Percentiles rank a stretch among this genome's conserved stretches.
phyloP scores from a whole-genome alignment of 2,888 invertebrate species.

The Orchesella flavescens region DNA sequence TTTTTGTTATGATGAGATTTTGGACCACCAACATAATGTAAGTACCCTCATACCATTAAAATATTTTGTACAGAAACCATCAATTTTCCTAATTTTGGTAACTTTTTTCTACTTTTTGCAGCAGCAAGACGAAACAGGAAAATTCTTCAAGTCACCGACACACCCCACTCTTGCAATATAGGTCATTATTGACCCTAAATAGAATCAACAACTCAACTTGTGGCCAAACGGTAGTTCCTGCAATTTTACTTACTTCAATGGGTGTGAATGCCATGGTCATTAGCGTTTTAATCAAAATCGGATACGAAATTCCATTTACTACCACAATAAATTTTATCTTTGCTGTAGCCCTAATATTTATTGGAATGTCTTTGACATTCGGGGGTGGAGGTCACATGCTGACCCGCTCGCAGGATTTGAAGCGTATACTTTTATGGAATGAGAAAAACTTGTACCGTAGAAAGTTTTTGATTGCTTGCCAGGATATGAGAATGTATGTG shows the following conservation, averaged over 20 bases:
- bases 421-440: neutral
- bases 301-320: neutral
- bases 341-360: neutral
- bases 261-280: neutral
- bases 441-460: neutral
- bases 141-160: neutral
- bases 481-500: conserved; percentile 5
- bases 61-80: too few relatives aligned
- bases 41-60: neutral
- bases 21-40: conserved; percentile 17
- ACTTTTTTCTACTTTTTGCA: neutral
- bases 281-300: neutral
- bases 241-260: too few relatives aligned
- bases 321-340: neutral
- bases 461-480: neutral
- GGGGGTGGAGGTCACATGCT: neutral
- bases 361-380: neutral
- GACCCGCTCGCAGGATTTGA: neutral
- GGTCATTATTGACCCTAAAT: neutral
- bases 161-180: neutral
- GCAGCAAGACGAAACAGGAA: neutral
- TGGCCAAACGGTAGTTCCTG: neutral
- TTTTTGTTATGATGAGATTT: conserved; percentile 16
- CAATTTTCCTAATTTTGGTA: too few relatives aligned
- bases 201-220: neutral